Evolutionary conservation across 2,888 invertebrate species (phyloP), one percentile per base, ranked within the genome.

Genomic region (Mellilla xanthometata): DNA sequence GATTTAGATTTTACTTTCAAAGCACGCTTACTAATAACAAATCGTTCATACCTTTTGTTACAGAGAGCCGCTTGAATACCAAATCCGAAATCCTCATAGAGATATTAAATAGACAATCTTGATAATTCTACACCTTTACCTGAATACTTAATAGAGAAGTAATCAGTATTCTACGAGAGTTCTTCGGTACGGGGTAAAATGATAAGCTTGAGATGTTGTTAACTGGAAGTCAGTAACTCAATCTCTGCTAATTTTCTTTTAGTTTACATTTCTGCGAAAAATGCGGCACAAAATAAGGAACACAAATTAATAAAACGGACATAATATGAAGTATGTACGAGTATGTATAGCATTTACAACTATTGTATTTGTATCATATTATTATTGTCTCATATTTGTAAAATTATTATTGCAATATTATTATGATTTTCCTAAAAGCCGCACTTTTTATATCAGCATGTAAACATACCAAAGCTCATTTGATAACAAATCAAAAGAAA

Each of bases 101-200:
- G 63, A 69, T 70, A 75, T 79, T 76, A 75, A 75, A 48, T 48
- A 82, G 71, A 72, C 70, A 74, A 81, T 83, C 77, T 68, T 70
- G 76, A 81, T 85, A 81, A 83, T 73, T 72, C 78, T 63, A 69
- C 70, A 74, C 76, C 77, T 81, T 75, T 71, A 79, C 76, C 75
- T 80, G 87, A 76, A 87, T 87, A 80, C 83, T 70, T 78, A 86
- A 85, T 78, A 62, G 70, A 65, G 61, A 68, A 61, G 65, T 68
- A 69, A 88, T 88, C 86, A 87, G 85, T 86, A 88, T 88, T 88
- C 87, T 65, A 65, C 54, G 66, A 63, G 73, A 72, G 86, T 83
- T 66, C 73, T 43, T 42, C 50, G 62, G 59, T 51, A 65, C 70
- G 29, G 33, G 36, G 33, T 48, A 42, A 48, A 47, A 48, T 42